Conservation (phyloP, 2,113 vertebrate species). For the Peromyscus maniculatus region DNA sequence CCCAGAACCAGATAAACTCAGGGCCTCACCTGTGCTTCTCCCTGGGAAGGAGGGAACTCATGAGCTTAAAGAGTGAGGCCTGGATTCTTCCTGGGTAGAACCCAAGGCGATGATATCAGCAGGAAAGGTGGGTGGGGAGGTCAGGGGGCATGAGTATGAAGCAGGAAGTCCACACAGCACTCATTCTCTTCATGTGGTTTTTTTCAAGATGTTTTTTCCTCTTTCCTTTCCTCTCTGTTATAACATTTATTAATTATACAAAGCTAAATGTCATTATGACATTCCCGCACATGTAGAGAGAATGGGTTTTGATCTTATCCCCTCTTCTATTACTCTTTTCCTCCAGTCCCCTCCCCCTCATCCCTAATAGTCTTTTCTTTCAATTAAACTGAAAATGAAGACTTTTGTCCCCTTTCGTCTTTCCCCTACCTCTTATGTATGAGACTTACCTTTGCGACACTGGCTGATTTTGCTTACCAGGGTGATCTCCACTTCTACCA, state of each 20-base stretch:
- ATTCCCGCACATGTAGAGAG: too few relatives aligned
- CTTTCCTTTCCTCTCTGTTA: too few relatives aligned
- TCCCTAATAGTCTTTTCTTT: not conserved
- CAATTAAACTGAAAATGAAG: not conserved
- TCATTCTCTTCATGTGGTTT: not conserved
- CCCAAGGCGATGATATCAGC: not conserved
- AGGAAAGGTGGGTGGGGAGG: not conserved
- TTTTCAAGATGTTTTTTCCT: not conserved
- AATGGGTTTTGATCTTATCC: not conserved
- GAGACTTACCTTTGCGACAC: not conserved
- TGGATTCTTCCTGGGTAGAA: not conserved
- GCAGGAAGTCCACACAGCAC: not conserved
- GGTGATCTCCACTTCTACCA: not conserved
- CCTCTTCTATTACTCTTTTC: not conserved
- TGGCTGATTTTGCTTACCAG: not conserved
- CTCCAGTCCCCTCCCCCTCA: not conserved
- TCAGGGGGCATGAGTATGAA: not conserved
- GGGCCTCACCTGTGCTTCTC: not conserved
- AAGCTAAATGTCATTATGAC: not conserved
- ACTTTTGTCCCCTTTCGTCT: not conserved
- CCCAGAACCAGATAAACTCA: not conserved
- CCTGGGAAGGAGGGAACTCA: not conserved
- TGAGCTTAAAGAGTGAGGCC: not conserved
- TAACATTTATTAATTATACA: not conserved
- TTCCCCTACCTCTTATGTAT: not conserved